A percentile compares a stretch with the other conserved stretches of the same genome.
phyloP scores from a whole-genome alignment of 1,140 invertebrate genomes.

The Psix sp. region DNA sequence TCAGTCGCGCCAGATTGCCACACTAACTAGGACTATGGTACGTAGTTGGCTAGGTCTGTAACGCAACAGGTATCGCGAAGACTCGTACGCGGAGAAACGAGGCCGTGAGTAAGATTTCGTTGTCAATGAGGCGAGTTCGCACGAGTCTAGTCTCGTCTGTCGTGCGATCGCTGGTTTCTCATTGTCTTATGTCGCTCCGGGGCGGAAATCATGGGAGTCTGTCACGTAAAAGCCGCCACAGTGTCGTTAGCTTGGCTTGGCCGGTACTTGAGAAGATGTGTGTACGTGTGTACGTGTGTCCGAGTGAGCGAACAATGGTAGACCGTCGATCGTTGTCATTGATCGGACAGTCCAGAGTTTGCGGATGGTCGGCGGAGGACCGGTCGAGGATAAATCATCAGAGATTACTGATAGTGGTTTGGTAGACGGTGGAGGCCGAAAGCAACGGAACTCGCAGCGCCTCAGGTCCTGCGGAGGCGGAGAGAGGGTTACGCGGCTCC shows the following conservation, averaged over 20 bases:
- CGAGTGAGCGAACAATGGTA: slow-evolving; percentile 10
- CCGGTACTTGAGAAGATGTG: slow-evolving; percentile 38
- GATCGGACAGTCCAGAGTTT: no score
- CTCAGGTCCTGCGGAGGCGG: no score
- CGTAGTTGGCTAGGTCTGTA: slow-evolving; percentile 27
- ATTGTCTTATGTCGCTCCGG: slow-evolving; percentile 43
- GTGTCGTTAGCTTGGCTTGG: slow-evolving; percentile 35
- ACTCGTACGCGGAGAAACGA: slow-evolving; percentile 42
- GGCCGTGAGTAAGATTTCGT: slow-evolving; percentile 52
- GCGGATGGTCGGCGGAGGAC: no score
- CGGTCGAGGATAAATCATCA: no score
- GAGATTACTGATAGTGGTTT: no score
- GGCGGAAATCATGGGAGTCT: slow-evolving; percentile 50
- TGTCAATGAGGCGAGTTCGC: slow-evolving; percentile 43
- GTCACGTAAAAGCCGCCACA: slow-evolving; percentile 31
- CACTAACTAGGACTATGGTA: slow-evolving; percentile 44
- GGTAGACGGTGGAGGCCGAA: no score
- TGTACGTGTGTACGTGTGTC: slow-evolving; percentile 9
- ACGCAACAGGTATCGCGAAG: slow-evolving; percentile 44
- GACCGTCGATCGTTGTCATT: slow-evolving; percentile 22
- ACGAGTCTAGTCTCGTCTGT: slow-evolving; percentile 31
- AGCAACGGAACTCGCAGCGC: no score
- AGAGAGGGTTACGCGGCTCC: no score
- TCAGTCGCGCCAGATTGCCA: slow-evolving; percentile 28
- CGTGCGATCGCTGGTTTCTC: slow-evolving; percentile 10